phyloP scores from a whole-genome alignment of 53 echinoderm and acorn worm species.

The Stichopus horrens region DNA sequence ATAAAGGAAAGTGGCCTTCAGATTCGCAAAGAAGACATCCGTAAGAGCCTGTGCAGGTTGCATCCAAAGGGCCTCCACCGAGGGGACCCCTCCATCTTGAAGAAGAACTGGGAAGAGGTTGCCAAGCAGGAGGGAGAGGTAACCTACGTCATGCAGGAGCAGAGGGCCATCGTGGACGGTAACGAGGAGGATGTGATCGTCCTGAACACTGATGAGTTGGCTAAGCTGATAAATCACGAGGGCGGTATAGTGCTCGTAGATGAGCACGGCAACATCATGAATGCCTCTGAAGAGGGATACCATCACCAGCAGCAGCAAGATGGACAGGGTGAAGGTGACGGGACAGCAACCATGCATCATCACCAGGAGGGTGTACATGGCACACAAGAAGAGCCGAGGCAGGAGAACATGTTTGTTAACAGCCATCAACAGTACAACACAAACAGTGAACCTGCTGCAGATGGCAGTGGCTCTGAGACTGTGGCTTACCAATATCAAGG shows the following conservation, averaged over 20 bases:
- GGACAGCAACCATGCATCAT: background rate
- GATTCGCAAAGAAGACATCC: slow-evolving; percentile 32
- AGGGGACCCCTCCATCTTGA: background rate
- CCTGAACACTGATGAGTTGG: slow-evolving; percentile 20
- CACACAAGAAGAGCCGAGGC: background rate
- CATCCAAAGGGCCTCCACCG: slow-evolving; percentile 32
- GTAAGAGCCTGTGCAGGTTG: slow-evolving; percentile 24
- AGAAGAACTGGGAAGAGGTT: slow-evolving; percentile 18
- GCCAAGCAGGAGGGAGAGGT: background rate
- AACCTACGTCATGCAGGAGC: background rate
- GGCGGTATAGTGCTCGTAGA: slow-evolving; percentile 17
- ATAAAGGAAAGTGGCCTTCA: slow-evolving; percentile 5
- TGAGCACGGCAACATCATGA: slow-evolving; percentile 10
- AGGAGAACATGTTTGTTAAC: background rate
- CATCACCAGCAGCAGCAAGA: background rate
- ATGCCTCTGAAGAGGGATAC: background rate
- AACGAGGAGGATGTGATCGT: slow-evolving; percentile 11
- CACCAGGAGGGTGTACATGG: background rate
- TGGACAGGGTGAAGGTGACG: background rate
- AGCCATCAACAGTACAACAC: background rate
- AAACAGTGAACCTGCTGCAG: background rate
- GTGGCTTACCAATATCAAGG: background rate
- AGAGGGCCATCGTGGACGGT: background rate
- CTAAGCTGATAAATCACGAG: background rate
- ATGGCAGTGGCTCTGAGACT: background rate